Evolutionary conservation across 1,140 invertebrate genomes (phyloP), one percentile per base, ranked within the genome.

Genomic region (Coenobita brevimanus): DNA sequence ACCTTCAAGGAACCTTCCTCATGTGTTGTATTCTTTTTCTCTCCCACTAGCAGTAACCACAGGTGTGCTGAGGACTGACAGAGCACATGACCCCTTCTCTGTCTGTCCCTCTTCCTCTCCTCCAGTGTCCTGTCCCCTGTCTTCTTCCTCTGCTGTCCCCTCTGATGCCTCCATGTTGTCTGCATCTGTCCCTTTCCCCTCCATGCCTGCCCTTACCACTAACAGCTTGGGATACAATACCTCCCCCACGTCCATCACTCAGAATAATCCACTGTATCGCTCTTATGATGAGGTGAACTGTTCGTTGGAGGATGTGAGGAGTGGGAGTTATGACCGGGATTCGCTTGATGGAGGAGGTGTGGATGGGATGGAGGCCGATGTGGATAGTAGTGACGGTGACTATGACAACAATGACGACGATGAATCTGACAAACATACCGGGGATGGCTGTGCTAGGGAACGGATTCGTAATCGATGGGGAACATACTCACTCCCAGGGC

Each of bases 261-360:
- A 90, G 27, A 88, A 84, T 24, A 90, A 90, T 69, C 89, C 89
- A 41, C 78, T 90, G 27, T 90, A 90, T 64, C 89, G 85, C 21
- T 90, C 89, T n/a, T 90, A 90, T 43, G 89, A 90, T 73, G 87
- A 87, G 27, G 89, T 90, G 27, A 87, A 84, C 57, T 62, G 83
- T 13, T 89, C 90, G 2, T 80, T 85, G 33, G 85, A 90, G 38
- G 82, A 87, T 60, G 33, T 87, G 15, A 57, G 27, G n/a, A 21
- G 64, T 71, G 85, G 76, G 8, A 87, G 76, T 60, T 87, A 60
- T 75, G 85, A 87, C 3, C 85, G 30, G 50, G 85, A 87, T 33
- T 87, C 85, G 13, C n/a, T 88, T 69, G 86, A 88, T 64, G 86
- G 69, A 41, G 80, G n/a, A 33, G 89, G 67, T 36, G 73, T 46